Percentiles rank a stretch among this genome's conserved stretches.
Conservation (phyloP, 2,888 invertebrate species). For the Tuberolachnus salignus region DNA sequence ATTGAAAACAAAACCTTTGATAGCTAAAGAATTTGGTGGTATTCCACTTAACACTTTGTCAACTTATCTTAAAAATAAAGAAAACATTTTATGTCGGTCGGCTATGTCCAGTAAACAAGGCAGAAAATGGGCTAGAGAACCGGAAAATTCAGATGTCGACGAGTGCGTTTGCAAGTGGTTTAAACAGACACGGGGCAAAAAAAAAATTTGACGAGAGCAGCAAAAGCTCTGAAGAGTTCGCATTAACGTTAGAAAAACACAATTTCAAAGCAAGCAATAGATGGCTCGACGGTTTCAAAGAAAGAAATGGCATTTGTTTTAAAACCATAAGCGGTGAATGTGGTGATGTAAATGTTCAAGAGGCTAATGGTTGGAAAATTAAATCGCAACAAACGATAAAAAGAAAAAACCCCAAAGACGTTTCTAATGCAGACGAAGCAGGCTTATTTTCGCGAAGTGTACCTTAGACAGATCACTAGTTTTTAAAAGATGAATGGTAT, state of each 20-base stretch:
- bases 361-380: slow-evolving; percentile 14
- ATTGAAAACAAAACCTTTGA: neutral
- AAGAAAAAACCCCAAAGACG: slow-evolving; percentile 57
- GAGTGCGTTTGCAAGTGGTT: slow-evolving; percentile 14
- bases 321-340: slow-evolving; percentile 14
- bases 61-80: no score
- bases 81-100: no score
- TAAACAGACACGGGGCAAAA: slow-evolving; percentile 21
- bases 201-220: slow-evolving; percentile 11
- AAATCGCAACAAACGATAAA: no score
- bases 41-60: neutral
- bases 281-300: slow-evolving; percentile 7
- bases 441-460: slow-evolving; percentile 59
- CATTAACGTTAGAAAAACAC: slow-evolving; percentile 16
- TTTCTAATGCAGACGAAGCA: slow-evolving; percentile 60
- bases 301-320: no score
- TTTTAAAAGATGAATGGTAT: slow-evolving; percentile 60
- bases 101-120: slow-evolving; percentile 14
- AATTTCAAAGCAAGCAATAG: slow-evolving; percentile 20
- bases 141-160: neutral
- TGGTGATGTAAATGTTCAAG: slow-evolving; percentile 18
- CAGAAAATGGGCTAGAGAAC: slow-evolving; percentile 26
- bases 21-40: neutral
- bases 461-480: slow-evolving; percentile 59
- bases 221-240: slow-evolving; percentile 12